Percentiles rank a stretch among this genome's conserved stretches.
Evolutionary conservation across 2,797 vertebrate species (phyloP).

Genomic region (Acipenser oxyrinchus): DNA sequence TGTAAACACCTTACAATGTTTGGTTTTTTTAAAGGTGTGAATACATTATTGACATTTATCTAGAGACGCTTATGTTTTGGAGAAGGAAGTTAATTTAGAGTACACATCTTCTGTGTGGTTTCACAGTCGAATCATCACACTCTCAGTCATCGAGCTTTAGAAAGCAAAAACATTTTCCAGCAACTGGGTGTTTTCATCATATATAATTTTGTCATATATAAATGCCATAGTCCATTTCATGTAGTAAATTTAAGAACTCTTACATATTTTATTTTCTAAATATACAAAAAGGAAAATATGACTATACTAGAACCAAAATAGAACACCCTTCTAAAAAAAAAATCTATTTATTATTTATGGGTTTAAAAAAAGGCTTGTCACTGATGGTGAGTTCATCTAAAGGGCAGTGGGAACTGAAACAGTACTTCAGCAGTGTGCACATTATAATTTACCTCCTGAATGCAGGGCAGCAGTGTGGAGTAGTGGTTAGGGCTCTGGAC

Average conservation of each 20-base stretch:
- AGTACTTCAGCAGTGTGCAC: too few species aligned
- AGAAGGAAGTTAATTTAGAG: neutral
- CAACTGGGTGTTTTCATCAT: neutral
- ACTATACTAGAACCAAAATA: neutral
- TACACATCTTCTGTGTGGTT: neutral
- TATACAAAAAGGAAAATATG: neutral
- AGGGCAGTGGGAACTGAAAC: conserved; percentile 54
- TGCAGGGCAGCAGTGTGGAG: too few species aligned
- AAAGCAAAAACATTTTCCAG: neutral
- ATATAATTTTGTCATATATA: neutral
- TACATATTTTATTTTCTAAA: neutral
- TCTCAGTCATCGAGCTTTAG: neutral
- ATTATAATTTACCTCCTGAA: too few species aligned
- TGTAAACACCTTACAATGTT: too few species aligned
- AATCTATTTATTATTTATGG: conserved; percentile 61
- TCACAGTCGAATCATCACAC: neutral
- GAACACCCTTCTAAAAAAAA: neutral
- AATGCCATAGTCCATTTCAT: neutral
- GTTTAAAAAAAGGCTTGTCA: conserved; percentile 55
- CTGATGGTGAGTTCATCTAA: conserved; percentile 58
- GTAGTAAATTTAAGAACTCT: neutral
- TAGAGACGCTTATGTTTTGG: neutral
- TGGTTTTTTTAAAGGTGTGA: too few species aligned
- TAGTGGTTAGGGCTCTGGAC: too few species aligned
- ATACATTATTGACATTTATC: neutral